phyloP scores from a whole-genome alignment of 2,888 invertebrate genomes.

The Metacarcinus magister region DNA sequence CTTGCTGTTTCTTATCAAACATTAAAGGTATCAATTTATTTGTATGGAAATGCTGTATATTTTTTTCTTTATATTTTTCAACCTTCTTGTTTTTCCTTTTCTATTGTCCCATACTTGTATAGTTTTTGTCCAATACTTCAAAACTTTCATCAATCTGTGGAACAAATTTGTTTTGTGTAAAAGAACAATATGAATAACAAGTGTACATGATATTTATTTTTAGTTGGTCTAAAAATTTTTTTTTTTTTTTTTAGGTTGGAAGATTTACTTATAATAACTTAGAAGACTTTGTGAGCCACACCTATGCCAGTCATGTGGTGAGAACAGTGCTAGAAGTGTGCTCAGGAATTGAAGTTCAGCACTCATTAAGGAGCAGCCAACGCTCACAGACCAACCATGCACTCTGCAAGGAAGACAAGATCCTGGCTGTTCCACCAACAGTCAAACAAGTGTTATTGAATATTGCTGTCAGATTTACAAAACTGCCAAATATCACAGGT shows the following conservation, averaged over 20 bases:
- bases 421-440: conserved; percentile 63
- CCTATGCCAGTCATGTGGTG: conserved; percentile 91
- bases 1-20: too few relatives aligned
- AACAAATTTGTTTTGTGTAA: too few relatives aligned
- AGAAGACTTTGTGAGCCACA: conserved; percentile 92
- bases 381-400: conserved; percentile 69
- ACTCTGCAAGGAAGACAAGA: conserved; percentile 45
- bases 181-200: too few relatives aligned
- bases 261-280: conserved; percentile 93
- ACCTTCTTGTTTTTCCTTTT: too few relatives aligned
- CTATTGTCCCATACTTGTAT: too few relatives aligned
- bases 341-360: conserved; percentile 68
- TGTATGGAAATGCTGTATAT: background rate
- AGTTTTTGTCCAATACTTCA: too few relatives aligned
- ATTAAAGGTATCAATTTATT: background rate
- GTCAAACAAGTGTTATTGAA: conserved; percentile 66
- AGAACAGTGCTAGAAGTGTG: conserved; percentile 88
- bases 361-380: conserved; percentile 70
- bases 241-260: conserved; percentile 85
- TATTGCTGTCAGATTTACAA: conserved; percentile 69
- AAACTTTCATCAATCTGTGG: too few relatives aligned
- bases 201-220: background rate
- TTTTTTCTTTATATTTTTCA: background rate
- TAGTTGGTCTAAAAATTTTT: background rate
- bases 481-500: conserved; percentile 58